A percentile compares a stretch with the other conserved stretches of the same genome.
These are phyloP conservation scores for Thymelicus sylvestris DNA, from an alignment of 2,888 invertebrate genomes.

Conservation along the genomic window DNA sequence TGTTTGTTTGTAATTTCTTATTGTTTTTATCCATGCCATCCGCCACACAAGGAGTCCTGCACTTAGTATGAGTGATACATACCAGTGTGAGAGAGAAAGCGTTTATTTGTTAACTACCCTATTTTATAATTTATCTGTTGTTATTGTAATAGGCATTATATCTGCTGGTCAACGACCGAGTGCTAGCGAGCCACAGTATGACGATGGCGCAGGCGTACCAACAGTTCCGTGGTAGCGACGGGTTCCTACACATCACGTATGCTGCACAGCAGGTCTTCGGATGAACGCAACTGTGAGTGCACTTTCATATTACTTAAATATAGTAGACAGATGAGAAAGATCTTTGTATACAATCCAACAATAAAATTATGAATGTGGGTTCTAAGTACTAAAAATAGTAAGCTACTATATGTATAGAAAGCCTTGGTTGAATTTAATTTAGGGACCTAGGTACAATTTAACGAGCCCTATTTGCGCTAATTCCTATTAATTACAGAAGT, in stretches of 20 bases:
- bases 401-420: too few species aligned
- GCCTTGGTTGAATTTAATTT: not conserved
- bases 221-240: constrained; percentile 90
- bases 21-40: too few species aligned
- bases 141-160: constrained; percentile 87
- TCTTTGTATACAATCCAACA: too few species aligned
- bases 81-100: too few species aligned
- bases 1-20: too few species aligned
- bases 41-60: too few species aligned
- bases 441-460: not conserved
- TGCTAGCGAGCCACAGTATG: constrained; percentile 90
- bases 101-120: too few species aligned
- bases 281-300: constrained; percentile 57
- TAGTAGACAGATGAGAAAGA: too few species aligned
- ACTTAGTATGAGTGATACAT: too few species aligned
- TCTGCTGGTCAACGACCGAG: constrained; percentile 91
- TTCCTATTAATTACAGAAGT: not conserved
- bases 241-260: constrained; percentile 94
- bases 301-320: not conserved
- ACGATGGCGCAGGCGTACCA: constrained; percentile 93
- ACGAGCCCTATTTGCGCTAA: too few species aligned
- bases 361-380: too few species aligned
- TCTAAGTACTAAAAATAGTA: too few species aligned
- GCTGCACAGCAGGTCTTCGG: constrained; percentile 91
- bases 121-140: not conserved